Evolutionary conservation across 2,113 vertebrate genomes (phyloP).

Genomic region (Pristiophorus japonicus): DNA sequence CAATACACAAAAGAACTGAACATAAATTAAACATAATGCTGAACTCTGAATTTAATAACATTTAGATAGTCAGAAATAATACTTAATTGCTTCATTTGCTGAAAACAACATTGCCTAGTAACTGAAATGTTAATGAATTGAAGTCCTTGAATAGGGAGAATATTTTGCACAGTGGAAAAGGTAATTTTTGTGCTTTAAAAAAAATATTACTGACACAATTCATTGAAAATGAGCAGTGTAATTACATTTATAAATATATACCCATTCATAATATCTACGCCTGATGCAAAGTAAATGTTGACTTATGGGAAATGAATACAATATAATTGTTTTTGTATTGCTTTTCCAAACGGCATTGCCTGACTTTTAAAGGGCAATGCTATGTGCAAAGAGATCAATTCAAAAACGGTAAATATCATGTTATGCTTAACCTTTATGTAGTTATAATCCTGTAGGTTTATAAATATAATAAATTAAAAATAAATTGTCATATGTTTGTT

Average conservation of each 20-base stretch:
- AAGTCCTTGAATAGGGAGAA: not conserved
- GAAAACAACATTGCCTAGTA: not conserved
- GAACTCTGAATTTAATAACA: not conserved
- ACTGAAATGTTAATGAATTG: not conserved
- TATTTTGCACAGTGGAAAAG: not conserved
- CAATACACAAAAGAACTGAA: not conserved
- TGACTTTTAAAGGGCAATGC: not conserved
- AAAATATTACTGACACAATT: not conserved
- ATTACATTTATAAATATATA: constrained; percentile 1
- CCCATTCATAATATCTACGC: not conserved
- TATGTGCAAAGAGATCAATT: not conserved
- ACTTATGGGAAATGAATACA: not conserved
- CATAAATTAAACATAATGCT: not conserved
- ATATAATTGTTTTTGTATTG: not conserved
- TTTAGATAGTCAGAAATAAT: not conserved
- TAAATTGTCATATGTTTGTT: not conserved
- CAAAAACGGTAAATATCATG: not conserved
- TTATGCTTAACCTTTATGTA: not conserved
- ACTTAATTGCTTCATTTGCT: not conserved
- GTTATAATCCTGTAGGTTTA: not conserved
- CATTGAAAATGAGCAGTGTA: not conserved
- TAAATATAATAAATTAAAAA: not conserved
- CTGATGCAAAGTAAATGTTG: not conserved
- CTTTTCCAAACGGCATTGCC: not conserved
- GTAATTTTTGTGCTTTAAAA: not conserved